Conservation (phyloP, 1,140 invertebrate genomes). For the Daktulosphaira vitifoliae region DNA sequence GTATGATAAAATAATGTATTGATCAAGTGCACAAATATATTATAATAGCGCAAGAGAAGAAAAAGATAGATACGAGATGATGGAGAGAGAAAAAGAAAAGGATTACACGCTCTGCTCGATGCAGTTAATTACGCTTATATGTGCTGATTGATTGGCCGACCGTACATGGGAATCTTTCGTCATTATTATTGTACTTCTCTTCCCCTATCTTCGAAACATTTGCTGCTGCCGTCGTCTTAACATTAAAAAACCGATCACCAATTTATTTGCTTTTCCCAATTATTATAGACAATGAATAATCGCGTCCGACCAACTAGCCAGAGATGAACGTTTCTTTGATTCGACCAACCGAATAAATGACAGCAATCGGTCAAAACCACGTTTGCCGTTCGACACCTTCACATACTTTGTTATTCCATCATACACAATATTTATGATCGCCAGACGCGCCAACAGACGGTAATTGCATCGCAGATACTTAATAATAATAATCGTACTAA, state of each 20-base stretch:
- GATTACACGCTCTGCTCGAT: constrained; percentile 18
- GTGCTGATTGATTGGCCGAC: constrained; percentile 27
- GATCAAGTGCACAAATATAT: constrained; percentile 10
- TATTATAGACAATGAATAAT: constrained; percentile 34
- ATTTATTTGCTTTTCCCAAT: constrained; percentile 34
- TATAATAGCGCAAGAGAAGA: constrained; percentile 1
- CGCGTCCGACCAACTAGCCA: constrained; percentile 21
- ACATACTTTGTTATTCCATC: background rate
- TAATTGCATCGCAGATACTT: background rate
- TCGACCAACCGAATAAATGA: constrained; percentile 24
- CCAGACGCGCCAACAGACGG: no score
- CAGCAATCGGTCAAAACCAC: constrained; percentile 18
- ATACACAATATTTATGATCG: background rate
- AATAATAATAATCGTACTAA: constrained; percentile 13
- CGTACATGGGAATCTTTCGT: constrained; percentile 30
- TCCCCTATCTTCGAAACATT: no score
- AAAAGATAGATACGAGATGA: constrained; percentile 6
- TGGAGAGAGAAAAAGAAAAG: background rate
- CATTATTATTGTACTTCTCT: constrained; percentile 7
- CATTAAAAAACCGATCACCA: constrained; percentile 17
- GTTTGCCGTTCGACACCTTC: constrained; percentile 29
- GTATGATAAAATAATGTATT: constrained; percentile 19
- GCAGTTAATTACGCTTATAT: constrained; percentile 26
- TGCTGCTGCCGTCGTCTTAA: no score
- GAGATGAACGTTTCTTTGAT: constrained; percentile 24